These are phyloP conservation scores for Triplophysa siluroides DNA, from an alignment of 2,113 vertebrate genomes.

Conservation along the genomic window DNA sequence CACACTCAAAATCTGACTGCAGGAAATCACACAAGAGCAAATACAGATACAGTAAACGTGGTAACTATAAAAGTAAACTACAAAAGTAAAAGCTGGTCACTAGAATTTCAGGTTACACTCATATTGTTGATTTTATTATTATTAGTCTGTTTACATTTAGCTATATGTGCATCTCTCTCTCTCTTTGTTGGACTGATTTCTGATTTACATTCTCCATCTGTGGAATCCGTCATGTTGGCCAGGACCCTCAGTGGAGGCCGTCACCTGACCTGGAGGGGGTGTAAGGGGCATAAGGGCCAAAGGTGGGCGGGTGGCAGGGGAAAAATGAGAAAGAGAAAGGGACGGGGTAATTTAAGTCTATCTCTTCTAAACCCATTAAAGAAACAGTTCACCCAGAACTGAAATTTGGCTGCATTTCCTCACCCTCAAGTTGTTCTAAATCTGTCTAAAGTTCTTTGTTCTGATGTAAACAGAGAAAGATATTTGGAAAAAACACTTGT, in stretches of 20 bases:
- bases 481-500: no score
- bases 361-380: not conserved
- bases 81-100: constrained; percentile 45
- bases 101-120: not conserved
- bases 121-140: not conserved
- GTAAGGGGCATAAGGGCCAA: constrained; percentile 65
- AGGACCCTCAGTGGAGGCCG: constrained; percentile 86
- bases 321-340: constrained; percentile 61
- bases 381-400: not conserved
- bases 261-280: constrained; percentile 91
- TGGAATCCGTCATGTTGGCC: constrained; percentile 94
- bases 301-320: constrained; percentile 78
- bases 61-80: constrained; percentile 71
- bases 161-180: constrained; percentile 51
- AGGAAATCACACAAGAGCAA: not conserved
- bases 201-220: constrained; percentile 99
- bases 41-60: constrained; percentile 40
- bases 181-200: constrained; percentile 84
- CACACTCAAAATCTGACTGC: not conserved
- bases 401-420: no score
- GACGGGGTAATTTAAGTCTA: constrained; percentile 7
- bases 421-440: no score
- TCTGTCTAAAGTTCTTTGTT: no score
- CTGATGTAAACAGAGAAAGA: no score
- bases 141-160: not conserved